phyloP scores from a whole-genome alignment of 2,113 vertebrate genomes.

The Penelope pileata region DNA sequence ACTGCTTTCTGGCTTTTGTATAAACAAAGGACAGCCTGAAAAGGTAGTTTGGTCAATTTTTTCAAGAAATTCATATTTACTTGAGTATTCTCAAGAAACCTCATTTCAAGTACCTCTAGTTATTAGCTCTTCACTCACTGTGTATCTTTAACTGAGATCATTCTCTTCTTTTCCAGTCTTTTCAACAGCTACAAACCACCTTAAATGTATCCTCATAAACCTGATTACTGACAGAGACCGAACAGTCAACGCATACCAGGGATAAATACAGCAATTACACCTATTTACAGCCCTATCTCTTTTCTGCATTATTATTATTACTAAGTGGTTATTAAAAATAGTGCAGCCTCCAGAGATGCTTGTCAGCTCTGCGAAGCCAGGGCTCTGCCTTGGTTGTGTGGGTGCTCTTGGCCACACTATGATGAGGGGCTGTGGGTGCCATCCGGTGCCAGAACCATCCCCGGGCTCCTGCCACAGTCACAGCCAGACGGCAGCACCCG shows the following conservation, averaged over 20 bases:
- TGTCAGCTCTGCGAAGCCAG: background rate
- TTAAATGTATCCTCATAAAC: constrained; percentile 33
- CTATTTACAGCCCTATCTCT: constrained; percentile 37
- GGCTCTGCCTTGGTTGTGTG: fast-evolving
- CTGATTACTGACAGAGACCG: constrained; percentile 6
- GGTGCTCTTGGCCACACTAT: fast-evolving
- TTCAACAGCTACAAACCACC: constrained; percentile 16
- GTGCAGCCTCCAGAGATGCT: background rate
- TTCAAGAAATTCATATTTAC: background rate
- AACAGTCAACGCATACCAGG: background rate
- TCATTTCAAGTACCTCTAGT: background rate
- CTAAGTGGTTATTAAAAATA: constrained; percentile 46
- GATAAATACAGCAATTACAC: constrained; percentile 45
- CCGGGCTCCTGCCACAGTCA: background rate
- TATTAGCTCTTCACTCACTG: background rate
- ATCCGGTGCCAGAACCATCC: background rate
- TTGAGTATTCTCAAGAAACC: background rate
- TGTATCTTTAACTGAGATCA: background rate
- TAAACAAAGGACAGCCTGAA: background rate
- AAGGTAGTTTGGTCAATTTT: background rate
- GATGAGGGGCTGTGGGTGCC: fast-evolving
- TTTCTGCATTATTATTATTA: constrained; percentile 29
- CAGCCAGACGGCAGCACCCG: background rate
- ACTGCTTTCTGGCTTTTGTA: background rate
- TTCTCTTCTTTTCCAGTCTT: background rate